phyloP scores from a whole-genome alignment of 2,888 invertebrate species.

The Stegana nigrithorax region DNA sequence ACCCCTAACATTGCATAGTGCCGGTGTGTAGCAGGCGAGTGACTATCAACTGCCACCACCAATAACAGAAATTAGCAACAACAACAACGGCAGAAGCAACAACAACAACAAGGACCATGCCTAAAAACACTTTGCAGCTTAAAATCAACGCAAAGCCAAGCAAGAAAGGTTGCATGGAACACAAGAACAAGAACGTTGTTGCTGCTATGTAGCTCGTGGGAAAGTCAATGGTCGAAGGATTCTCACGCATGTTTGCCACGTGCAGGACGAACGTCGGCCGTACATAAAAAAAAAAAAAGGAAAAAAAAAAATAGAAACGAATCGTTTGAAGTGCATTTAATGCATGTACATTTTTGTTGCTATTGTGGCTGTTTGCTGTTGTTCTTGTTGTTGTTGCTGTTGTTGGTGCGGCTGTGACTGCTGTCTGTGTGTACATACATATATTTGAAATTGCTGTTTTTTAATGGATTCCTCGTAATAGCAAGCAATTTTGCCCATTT shows the following conservation, averaged over 20 bases:
- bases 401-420: slow-evolving; percentile 20
- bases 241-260: slow-evolving; percentile 68
- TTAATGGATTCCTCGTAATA: slow-evolving; percentile 47
- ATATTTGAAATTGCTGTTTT: slow-evolving; percentile 31
- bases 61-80: not conserved
- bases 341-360: slow-evolving; percentile 36
- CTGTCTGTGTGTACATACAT: too few species aligned
- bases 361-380: not conserved
- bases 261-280: slow-evolving; percentile 58
- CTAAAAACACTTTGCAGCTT: not conserved
- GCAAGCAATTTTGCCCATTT: slow-evolving; percentile 47
- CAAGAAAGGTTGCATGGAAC: not conserved
- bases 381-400: not conserved
- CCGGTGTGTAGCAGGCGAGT: too few species aligned
- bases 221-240: slow-evolving; percentile 65
- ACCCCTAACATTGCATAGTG: not conserved
- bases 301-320: slow-evolving; percentile 38
- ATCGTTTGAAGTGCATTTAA: slow-evolving; percentile 54
- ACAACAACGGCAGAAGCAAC: not conserved
- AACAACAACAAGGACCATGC: not conserved
- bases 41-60: not conserved
- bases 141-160: slow-evolving; percentile 4
- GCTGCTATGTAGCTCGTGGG: slow-evolving; percentile 49
- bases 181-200: not conserved
- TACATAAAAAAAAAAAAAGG: slow-evolving; percentile 15